Evolutionary conservation across 2,888 invertebrate species (phyloP), one percentile per base, ranked within the genome.

Genomic region (Anthophora plumipes): DNA sequence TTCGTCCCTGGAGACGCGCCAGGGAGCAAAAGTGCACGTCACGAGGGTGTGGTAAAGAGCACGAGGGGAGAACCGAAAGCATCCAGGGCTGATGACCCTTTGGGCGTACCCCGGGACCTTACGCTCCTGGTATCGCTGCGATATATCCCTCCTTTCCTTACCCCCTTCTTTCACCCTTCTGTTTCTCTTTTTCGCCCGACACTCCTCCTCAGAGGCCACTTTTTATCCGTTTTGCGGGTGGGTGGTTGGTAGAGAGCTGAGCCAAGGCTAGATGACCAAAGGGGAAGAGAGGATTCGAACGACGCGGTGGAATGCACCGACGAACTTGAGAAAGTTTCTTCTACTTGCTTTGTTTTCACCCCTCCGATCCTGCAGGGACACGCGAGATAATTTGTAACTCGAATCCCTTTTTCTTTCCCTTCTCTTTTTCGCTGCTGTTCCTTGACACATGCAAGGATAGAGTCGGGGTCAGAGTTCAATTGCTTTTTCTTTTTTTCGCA

Each of bases 1-100:
- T 86, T 80, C 74, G 80, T 77, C 82, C 83, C 85, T 87, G 87
- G 89, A 85, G 80, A 86, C 78, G 75, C 80, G 86, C 83, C 88
- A 87, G 83, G 83, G 77, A 80, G 83, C 77, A 76, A 88, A 85
- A 86, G 77, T 84, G 84, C 82, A 81, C 82, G 78, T 82, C 85
- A 84, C 82, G 79, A 77, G 85, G 84, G 80, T 86, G 83, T 76
- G 79, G 82, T 80, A 61, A 83, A 70, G 76, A 77, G 77, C 60
- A 77, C 67, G 81, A 61, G 72, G 60, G 69, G 46, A 63, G 74
- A 77, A 63, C 66, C 76, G 71, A 79, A 71, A 80, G 81, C 63
- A 64, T 61, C 78, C 75, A 77, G 71, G 87, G 86, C 70, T 87
- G 86, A 87, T 87, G 86, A 86, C 87, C 86, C 83, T 82, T 81